Evolutionary conservation across 2,888 invertebrate genomes (phyloP), one percentile per base, ranked within the genome.

Genomic region (Ceriagrion tenellum): DNA sequence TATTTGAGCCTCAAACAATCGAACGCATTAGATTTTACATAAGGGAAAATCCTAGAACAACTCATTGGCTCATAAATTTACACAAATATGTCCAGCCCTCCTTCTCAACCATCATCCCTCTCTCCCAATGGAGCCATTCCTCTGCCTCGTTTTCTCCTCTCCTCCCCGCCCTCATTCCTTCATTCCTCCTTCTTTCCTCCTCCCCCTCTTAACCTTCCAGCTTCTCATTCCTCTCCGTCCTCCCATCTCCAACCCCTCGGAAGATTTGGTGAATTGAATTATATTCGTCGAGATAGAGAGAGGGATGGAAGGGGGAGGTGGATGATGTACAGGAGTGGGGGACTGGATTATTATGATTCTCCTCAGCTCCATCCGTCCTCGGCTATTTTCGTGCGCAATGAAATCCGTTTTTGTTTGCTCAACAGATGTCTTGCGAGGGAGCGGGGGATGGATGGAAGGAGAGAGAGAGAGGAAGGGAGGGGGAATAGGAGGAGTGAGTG

Each of bases 341-440:
- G 35, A 81, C 81, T 35, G 35, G 81, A 81, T 81, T 81, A 81
- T 81, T 35, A 81, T 35, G 81, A 35, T 35, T 35, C 81, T 69
- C 35, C 26, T 26, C 81, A 26, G 81, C 74, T n/a, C n/a, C n/a
- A n/a, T n/a, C 47, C 47, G 47, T 47, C 47, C 18, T 30, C 30
- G 81, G 81, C 81, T 81, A n/a, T 81, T 81, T 81, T 81, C 81
- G 81, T 81, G 81, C 13, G 81, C 81, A 81, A 81, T 81, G 81
- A 35, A 81, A 81, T 81, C 81, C 81, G 4, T 47, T 81, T 81
- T 81, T 35, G 81, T 81, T 81, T 81, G 81, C 81, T 35, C 81
- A 81, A 16, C 81, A 81, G 81, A 81, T 81, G 81, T 35, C 81
- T 81, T 81, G 16, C n/a, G 16, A 16, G 2, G 59, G 69, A 12